Base-by-base conservation (phyloP, 2,888 invertebrate genomes). In the Heliothis peltigera region DNA sequence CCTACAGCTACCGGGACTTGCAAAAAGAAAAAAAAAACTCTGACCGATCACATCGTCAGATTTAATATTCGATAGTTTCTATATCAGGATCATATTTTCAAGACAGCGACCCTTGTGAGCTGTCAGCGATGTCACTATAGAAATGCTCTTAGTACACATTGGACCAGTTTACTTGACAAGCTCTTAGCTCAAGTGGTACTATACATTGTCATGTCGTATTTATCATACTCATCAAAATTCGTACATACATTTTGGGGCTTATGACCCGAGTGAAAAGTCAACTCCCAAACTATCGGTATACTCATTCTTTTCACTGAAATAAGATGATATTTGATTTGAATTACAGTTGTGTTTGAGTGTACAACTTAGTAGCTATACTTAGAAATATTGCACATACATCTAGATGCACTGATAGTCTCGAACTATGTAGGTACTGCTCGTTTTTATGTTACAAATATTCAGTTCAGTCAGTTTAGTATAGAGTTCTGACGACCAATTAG, bases 111-210 rank as follows among this genome's bases (percentile, higher is more conserved):
- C 76, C 64, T 75, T 67, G 61, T 64, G 59, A 79, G 58, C 57
- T 73, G 73, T 79, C 79, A 60, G 28, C 59, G 76, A 61, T 53
- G 63, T 62, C 77, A 70, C 70, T 62, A 62, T 66, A 64, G 61
- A 66, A 51, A 66, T 56, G 70, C 58, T 74, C 63, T 74, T 52
- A 63, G 43, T 60, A 59, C 48, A 77, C 64, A 61, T 63, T 61
- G 60, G 59, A 67, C 48, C 48, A 75, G 75, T 64, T 77, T 67
- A 60, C 71, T 51, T 77, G 75, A 70, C 76, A 77, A 57, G 75
- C 71, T 77, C 64, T 77, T 75, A 71, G 52, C 67, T 64, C 62
- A 42, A 74, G 58, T 67, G 59, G 49, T 52, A 51, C 48, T 59
- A 44, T 53, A 75, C 49, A 61, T 70, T 61, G 62, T 56, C 42